Conservation (phyloP, 2,113 vertebrate genomes). For the Panthera tigris region DNA sequence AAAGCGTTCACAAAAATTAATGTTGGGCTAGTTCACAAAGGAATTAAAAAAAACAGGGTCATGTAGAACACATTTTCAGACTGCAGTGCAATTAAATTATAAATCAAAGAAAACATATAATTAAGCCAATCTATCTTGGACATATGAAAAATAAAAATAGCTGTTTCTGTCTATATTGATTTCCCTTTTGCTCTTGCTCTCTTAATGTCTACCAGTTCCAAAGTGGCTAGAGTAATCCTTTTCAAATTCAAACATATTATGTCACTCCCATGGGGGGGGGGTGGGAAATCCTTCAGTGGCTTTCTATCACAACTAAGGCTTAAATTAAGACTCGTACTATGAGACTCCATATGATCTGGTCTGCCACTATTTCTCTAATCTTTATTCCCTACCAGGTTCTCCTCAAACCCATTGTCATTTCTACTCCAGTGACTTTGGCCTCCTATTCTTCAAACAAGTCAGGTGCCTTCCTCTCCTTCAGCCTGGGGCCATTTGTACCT, state of each 20-base stretch:
- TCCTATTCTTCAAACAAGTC: background rate
- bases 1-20: background rate
- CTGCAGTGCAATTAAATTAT: background rate
- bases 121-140: background rate
- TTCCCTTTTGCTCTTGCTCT: background rate
- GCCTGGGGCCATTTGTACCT: background rate
- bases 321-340: background rate
- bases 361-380: background rate
- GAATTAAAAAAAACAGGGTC: background rate
- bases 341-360: background rate
- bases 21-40: background rate
- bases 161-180: constrained; percentile 21
- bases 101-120: constrained; percentile 54
- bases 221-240: background rate
- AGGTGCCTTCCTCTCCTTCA: background rate
- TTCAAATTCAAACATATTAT: constrained; percentile 36
- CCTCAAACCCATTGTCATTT: background rate
- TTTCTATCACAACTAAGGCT: background rate
- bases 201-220: constrained; percentile 11
- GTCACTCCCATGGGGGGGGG: background rate
- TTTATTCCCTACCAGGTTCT: background rate
- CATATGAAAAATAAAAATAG: constrained; percentile 1
- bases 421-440: too few relatives aligned
- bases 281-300: background rate
- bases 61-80: background rate